Evolutionary conservation across 2,888 invertebrate species (phyloP), one percentile per base, ranked within the genome.

Genomic region (Ceratothoa steindachneri): DNA sequence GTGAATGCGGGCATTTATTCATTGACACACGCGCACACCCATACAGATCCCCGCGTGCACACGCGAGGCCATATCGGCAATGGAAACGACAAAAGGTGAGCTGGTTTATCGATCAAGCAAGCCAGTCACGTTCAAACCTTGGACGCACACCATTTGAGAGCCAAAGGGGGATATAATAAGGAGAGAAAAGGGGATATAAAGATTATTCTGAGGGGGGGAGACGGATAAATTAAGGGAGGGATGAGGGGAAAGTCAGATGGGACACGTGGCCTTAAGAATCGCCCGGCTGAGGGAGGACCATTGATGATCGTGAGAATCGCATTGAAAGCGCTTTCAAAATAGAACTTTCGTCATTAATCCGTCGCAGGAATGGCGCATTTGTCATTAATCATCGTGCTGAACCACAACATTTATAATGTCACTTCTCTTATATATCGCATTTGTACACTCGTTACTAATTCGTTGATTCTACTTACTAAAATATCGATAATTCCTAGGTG

Each of bases 41-140:
- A 68, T 29, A 68, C 51, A 68, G 51, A 68, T 52, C 41, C 68
- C 41, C 51, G 52, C 51, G 52, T 52, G 30, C 68, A 68, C 19
- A 41, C 7, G 15, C 15, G 41, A 15, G 15, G 15, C 41, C 41
- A 41, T 41, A 41, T 9, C 15, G 15, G 7, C 41, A 41, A 9
- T 41, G 41, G 41, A 41, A 41, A 41, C 41, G 41, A 41, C 41
- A 41, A 41, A 41, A 41, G 41, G 41, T 41, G 41, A 41, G 41
- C 15, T 41, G 41, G 41, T 41, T 41, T 41, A 41, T 41, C 41
- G 41, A 41, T 41, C 41, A 41, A 41, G 41, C 41, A 41, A 41
- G 41, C 41, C 7, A 15, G 41, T 41, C 41, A 41, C 41, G 41
- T 41, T 41, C 41, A 41, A 15, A 41, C 41, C 41, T 41, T 41